Base-by-base conservation (phyloP, 2,888 invertebrate species). In the Apotomis turbidana region DNA sequence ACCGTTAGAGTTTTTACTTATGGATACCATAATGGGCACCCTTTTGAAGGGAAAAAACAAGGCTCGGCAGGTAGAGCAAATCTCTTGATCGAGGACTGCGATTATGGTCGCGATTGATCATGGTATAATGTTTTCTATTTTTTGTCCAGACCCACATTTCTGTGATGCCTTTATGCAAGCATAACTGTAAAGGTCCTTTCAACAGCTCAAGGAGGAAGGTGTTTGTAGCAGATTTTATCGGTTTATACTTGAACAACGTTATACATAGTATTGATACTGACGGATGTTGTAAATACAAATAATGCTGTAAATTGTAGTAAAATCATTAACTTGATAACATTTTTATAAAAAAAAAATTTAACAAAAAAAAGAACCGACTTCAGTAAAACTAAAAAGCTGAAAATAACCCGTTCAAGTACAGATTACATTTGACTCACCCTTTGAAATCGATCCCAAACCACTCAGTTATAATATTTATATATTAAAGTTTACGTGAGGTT, bases 1-100 rank as follows among this genome's bases (percentile, higher is more conserved):
- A 88, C 93, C 93, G 93, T 93, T 92, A 90, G 78, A 82, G 87
- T 90, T 91, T 91, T 92, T 89, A 83, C 83, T 81, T 79, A 75
- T 76, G 76, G 74, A 81, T 80, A 83, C 87, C 83, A 88, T 90
- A 89, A 90, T 88, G 87, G 89, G 83, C 84, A 90, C 90, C 93
- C 91, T 90, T 91, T 90, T 70, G 78, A 78, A 78, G 81, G 83
- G 88, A 91, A 90, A 87, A 92, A 88, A 80, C 75, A 83, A 85
- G 87, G 85, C 82, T 80, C 76, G 75, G 87, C 93, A 93, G 93
- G 93, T 93, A 93, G 85, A 88, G 86, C 88, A 85, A 90, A 90
- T 88, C 87, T 85, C 79, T 85, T 79, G 89, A 91, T 91, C 87
- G 82, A 85, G 83, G 81, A 79, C 85, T 81, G 80, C 86, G 90